Conservation (phyloP, 2,888 invertebrate genomes). For the Metallyticus violacea region DNA sequence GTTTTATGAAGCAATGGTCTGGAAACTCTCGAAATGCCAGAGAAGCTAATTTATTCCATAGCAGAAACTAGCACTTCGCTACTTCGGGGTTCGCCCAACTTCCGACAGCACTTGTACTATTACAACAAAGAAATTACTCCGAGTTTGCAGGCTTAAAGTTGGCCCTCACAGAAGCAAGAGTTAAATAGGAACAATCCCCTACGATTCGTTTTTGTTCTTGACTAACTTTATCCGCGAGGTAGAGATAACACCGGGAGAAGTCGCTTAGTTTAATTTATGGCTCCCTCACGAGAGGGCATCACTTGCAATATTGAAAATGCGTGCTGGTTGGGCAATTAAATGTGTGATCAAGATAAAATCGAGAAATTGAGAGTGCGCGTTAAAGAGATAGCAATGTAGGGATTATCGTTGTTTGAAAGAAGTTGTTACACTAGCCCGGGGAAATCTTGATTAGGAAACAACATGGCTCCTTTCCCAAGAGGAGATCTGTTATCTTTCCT, state of each 20-base stretch:
- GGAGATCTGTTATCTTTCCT: background rate
- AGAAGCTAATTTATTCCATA: background rate
- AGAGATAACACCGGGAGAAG: background rate
- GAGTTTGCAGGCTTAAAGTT: background rate
- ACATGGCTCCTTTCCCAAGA: background rate
- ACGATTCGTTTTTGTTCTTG: background rate
- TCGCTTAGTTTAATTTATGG: background rate
- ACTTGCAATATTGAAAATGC: background rate
- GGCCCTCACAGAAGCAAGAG: background rate
- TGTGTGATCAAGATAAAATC: background rate
- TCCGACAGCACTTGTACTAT: background rate
- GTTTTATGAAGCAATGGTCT: too few species aligned
- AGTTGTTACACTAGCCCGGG: background rate
- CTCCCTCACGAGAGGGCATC: background rate
- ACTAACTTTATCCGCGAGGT: background rate
- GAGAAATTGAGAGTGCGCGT: background rate
- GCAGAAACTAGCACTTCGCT: background rate
- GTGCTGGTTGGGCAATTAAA: background rate
- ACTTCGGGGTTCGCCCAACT: background rate
- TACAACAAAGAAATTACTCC: background rate
- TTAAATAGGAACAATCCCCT: background rate
- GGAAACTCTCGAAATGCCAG: background rate
- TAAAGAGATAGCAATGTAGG: background rate
- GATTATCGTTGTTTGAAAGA: background rate
- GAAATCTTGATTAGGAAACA: background rate